Percentiles rank a stretch among this genome's conserved stretches.
phyloP scores from a whole-genome alignment of 2,888 invertebrate genomes.

The Serripes groenlandicus region DNA sequence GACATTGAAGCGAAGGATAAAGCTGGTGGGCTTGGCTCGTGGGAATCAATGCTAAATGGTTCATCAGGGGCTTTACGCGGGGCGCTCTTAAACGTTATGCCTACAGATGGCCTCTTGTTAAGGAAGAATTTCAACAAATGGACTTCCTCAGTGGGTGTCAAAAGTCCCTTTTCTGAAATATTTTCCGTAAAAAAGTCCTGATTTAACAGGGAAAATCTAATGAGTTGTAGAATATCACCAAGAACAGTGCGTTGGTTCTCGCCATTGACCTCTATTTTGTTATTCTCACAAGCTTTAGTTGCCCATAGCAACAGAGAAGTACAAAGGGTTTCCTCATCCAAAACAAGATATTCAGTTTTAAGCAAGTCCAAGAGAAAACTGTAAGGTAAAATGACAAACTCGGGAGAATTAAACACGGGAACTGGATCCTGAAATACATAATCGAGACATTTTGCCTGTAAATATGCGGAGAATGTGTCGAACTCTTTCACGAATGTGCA shows the following conservation, averaged over 20 bases:
- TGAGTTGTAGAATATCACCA: slow-evolving; percentile 25
- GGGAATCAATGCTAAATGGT: slow-evolving; percentile 20
- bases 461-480: slow-evolving; percentile 30
- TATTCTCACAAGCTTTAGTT: slow-evolving; percentile 38
- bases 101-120: slow-evolving; percentile 22
- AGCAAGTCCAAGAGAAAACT: slow-evolving; percentile 47
- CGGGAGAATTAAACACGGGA: slow-evolving; percentile 36
- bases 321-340: slow-evolving; percentile 54
- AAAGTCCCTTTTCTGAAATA: slow-evolving; percentile 55
- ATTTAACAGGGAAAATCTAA: slow-evolving; percentile 54
- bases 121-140: slow-evolving; percentile 54
- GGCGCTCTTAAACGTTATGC: slow-evolving; percentile 36
- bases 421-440: slow-evolving; percentile 47
- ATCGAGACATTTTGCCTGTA: slow-evolving; percentile 48
- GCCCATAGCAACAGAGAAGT: slow-evolving; percentile 55
- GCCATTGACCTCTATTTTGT: slow-evolving; percentile 41
- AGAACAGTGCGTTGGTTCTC: slow-evolving; percentile 59
- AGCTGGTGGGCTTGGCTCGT: background rate
- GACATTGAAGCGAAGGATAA: background rate
- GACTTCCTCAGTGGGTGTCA: slow-evolving; percentile 51
- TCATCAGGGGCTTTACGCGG: slow-evolving; percentile 40
- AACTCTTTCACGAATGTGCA: slow-evolving; percentile 46
- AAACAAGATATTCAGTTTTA: slow-evolving; percentile 40
- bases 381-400: slow-evolving; percentile 41
- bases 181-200: slow-evolving; percentile 58